A percentile compares a stretch with the other conserved stretches of the same genome.
These are phyloP conservation scores for Spermophilus dauricus DNA, from an alignment of 2,113 vertebrate species.

Conservation along the genomic window DNA sequence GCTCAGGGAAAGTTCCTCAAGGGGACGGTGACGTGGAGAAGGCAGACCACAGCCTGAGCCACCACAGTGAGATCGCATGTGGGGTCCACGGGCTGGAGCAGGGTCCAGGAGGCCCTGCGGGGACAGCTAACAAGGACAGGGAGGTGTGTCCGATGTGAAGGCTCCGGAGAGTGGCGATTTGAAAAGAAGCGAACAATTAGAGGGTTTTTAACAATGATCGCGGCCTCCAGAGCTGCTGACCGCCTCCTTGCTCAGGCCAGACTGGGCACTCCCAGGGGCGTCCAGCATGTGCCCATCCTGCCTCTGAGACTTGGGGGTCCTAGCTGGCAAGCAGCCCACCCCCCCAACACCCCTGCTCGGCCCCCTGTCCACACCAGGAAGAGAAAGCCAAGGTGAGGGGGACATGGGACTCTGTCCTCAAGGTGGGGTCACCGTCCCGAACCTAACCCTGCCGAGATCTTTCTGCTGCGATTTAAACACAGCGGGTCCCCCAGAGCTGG, in stretches of 20 bases:
- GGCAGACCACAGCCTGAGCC: no score
- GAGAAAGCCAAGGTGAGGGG: neutral
- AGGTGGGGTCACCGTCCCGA: neutral
- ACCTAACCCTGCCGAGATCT: neutral
- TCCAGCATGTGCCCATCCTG: neutral
- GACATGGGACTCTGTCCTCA: fast-evolving
- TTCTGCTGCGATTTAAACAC: neutral
- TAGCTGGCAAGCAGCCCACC: neutral
- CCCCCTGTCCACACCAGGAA: neutral
- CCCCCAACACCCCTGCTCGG: neutral
- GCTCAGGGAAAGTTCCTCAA: neutral
- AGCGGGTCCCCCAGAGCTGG: neutral
- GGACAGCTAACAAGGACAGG: no score
- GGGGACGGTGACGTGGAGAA: neutral
- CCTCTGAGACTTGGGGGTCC: neutral
- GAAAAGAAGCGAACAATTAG: neutral
- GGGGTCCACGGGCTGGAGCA: neutral
- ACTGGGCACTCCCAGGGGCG: neutral
- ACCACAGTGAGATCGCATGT: neutral
- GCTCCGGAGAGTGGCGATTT: fast-evolving
- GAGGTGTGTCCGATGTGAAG: no score
- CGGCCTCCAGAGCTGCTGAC: neutral
- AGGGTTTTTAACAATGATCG: neutral
- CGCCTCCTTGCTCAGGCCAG: neutral
- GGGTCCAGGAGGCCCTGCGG: neutral